phyloP scores from a whole-genome alignment of 53 echinoderm and acorn worm genomes.

The Actinopyga echinites region DNA sequence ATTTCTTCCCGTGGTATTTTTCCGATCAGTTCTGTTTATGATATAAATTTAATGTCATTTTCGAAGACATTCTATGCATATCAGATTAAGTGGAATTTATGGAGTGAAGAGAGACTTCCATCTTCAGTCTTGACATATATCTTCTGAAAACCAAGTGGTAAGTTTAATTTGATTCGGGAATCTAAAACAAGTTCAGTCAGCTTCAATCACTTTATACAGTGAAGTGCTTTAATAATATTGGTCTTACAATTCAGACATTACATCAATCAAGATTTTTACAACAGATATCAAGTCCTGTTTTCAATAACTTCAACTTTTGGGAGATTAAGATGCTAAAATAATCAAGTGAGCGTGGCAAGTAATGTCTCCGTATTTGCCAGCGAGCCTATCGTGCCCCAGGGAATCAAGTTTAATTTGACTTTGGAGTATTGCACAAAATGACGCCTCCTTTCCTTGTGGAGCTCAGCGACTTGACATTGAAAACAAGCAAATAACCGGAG shows the following conservation, averaged over 20 bases:
- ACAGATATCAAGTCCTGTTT: too few relatives aligned
- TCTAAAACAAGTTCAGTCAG: background rate
- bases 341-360: slow-evolving; percentile 3
- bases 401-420: slow-evolving; percentile 24
- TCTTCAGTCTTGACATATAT: slow-evolving; percentile 12
- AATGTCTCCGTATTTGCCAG: slow-evolving; percentile 21
- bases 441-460: slow-evolving; percentile 10
- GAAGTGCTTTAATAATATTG: slow-evolving; percentile 16
- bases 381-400: slow-evolving; percentile 19
- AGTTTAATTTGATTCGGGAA: slow-evolving; percentile 23
- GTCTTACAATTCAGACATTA: background rate
- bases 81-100: too few relatives aligned
- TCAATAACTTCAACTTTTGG: too few relatives aligned
- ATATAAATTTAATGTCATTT: too few relatives aligned
- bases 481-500: slow-evolving; percentile 40
- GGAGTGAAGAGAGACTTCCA: too few relatives aligned
- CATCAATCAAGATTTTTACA: too few relatives aligned
- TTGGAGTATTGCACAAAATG: slow-evolving; percentile 17
- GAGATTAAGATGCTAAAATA: slow-evolving; percentile 38
- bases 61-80: too few relatives aligned
- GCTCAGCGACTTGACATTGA: slow-evolving; percentile 23
- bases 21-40: too few relatives aligned
- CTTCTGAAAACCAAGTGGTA: background rate
- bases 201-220: background rate
- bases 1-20: too few relatives aligned